A percentile compares a stretch with the other conserved stretches of the same genome.
Evolutionary conservation across 1,140 invertebrate species (phyloP).

Genomic region (Drosophila tsacasi): DNA sequence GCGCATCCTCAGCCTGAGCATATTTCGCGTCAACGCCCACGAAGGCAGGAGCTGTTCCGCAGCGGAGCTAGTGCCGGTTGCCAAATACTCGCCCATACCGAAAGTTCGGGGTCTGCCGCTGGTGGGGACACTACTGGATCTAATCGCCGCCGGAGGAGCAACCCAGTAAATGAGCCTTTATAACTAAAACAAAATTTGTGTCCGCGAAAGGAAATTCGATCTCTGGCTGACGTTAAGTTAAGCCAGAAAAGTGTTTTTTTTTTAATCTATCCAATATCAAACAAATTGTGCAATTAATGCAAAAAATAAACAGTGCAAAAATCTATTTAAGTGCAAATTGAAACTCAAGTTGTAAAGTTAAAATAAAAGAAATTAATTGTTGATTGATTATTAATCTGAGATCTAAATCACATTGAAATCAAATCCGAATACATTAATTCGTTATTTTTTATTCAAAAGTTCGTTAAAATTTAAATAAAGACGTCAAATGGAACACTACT

Average conservation of each 20-base stretch:
- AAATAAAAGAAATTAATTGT: too few relatives aligned
- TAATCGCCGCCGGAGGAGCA: slow-evolving; percentile 86
- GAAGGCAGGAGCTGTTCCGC: not conserved
- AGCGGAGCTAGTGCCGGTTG: slow-evolving; percentile 26
- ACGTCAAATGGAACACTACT: not conserved
- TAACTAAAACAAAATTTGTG: not conserved
- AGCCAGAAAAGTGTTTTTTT: not conserved
- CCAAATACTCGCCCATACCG: slow-evolving; percentile 60
- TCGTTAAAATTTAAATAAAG: not conserved
- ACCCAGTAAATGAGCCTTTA: slow-evolving; percentile 74
- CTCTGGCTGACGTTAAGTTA: not conserved
- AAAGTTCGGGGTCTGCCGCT: slow-evolving; percentile 86
- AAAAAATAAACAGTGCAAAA: not conserved
- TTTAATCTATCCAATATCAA: not conserved
- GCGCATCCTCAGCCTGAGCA: slow-evolving; percentile 30
- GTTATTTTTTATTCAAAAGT: slow-evolving; percentile 11
- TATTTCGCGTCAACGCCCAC: slow-evolving; percentile 12
- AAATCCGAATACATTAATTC: not conserved
- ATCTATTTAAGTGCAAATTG: not conserved
- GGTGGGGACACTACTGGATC: slow-evolving; percentile 86
- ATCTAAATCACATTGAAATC: not conserved
- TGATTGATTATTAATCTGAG: not conserved
- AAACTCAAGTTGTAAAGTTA: not conserved
- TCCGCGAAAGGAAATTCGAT: not conserved
- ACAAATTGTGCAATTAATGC: not conserved